Evolutionary conservation across 2,113 vertebrate species (phyloP).

Genomic region (Theristicus caerulescens): DNA sequence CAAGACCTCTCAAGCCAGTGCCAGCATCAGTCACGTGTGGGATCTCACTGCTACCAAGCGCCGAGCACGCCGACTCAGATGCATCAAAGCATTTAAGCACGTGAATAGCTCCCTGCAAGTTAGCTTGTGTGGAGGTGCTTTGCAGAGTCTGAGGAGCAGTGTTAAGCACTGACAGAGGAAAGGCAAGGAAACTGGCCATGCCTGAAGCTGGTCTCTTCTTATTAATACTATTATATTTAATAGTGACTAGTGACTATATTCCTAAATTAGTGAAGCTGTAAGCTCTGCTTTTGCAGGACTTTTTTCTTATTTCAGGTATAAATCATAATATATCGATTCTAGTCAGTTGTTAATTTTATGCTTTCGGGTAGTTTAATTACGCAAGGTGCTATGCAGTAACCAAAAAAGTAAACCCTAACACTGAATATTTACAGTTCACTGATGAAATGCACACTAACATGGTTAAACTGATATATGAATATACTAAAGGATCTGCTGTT

Average conservation of each 20-base stretch:
- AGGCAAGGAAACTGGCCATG: background rate
- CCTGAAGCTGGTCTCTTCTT: background rate
- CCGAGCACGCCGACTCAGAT: background rate
- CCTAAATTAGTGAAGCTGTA: background rate
- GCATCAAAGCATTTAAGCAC: background rate
- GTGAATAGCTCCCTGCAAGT: background rate
- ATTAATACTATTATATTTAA: background rate
- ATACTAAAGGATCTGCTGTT: background rate
- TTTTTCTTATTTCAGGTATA: background rate
- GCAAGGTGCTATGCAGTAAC: background rate
- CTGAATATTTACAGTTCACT: background rate
- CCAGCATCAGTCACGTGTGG: background rate
- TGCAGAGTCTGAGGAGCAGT: background rate
- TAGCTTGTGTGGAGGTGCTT: background rate
- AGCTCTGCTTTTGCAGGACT: background rate
- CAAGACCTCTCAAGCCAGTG: background rate
- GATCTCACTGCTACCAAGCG: background rate
- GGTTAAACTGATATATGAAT: background rate
- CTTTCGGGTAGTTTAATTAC: background rate
- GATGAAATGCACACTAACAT: background rate
- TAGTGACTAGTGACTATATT: background rate
- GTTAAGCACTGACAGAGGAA: background rate
- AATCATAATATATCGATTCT: background rate
- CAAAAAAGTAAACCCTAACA: background rate
- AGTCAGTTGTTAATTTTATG: background rate